Percentiles rank a stretch among this genome's conserved stretches.
These are phyloP conservation scores for Drosophila cardini DNA, from an alignment of 1,140 invertebrate genomes.

Conservation along the genomic window DNA sequence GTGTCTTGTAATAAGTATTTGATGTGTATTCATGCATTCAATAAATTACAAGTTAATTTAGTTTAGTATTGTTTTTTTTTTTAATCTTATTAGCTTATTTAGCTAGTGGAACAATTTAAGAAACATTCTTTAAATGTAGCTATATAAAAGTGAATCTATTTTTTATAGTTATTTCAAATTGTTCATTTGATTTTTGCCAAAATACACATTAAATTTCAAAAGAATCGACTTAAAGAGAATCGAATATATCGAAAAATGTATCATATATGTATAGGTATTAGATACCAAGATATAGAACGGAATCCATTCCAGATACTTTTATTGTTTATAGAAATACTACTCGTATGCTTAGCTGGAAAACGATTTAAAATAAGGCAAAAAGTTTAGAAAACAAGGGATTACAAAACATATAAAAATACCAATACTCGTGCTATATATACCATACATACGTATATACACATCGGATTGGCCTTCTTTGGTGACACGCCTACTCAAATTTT, in stretches of 20 bases:
- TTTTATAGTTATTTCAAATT: slow-evolving; percentile 19
- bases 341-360: slow-evolving; percentile 50
- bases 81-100: slow-evolving; percentile 56
- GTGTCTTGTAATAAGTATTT: slow-evolving; percentile 24
- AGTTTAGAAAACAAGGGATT: slow-evolving; percentile 11
- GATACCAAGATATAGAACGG: slow-evolving; percentile 60
- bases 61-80: slow-evolving; percentile 67
- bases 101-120: slow-evolving; percentile 76
- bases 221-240: slow-evolving; percentile 3
- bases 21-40: slow-evolving; percentile 52
- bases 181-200: slow-evolving; percentile 2
- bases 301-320: slow-evolving; percentile 24
- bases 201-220: slow-evolving; percentile 13
- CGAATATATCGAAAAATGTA: slow-evolving; percentile 21
- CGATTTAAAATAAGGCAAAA: slow-evolving; percentile 49
- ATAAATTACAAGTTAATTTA: slow-evolving; percentile 80
- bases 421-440: slow-evolving; percentile 7
- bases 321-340: slow-evolving; percentile 13
- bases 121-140: slow-evolving; percentile 61
- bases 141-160: slow-evolving; percentile 28
- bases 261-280: slow-evolving; percentile 59
- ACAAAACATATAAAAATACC: slow-evolving; percentile 18
- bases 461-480: slow-evolving; percentile 74
- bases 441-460: slow-evolving; percentile 66
- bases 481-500: slow-evolving; percentile 40